Evolutionary conservation across 2,888 invertebrate genomes (phyloP).

Genomic region (Trileptium ribeirensis): DNA sequence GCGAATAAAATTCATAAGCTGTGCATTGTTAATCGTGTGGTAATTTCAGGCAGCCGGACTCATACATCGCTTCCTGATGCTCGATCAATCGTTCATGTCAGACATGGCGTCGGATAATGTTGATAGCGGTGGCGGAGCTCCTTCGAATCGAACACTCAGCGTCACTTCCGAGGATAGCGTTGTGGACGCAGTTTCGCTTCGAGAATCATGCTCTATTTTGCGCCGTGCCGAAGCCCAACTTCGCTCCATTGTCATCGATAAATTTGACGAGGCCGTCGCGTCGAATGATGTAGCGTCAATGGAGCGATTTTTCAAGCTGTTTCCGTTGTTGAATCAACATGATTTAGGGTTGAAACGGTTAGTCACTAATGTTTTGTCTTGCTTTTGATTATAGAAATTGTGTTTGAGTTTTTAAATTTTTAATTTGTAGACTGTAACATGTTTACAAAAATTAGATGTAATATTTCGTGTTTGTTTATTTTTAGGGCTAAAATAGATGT

Average conservation of each 20-base stretch:
- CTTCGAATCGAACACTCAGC: slow-evolving; percentile 56
- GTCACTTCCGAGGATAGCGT: background rate
- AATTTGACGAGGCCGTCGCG: slow-evolving; percentile 83
- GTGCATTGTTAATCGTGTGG: no score
- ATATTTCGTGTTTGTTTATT: no score
- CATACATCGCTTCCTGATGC: slow-evolving; percentile 64
- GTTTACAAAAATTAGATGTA: no score
- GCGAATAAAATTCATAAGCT: no score
- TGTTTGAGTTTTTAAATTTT: no score
- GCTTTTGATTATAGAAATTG: no score
- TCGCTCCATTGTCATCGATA: slow-evolving; percentile 63
- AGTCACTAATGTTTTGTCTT: no score
- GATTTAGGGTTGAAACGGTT: slow-evolving; percentile 62
- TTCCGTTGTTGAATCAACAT: slow-evolving; percentile 84
- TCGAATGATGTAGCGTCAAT: slow-evolving; percentile 79
- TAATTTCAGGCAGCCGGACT: slow-evolving; percentile 72
- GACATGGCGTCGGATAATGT: slow-evolving; percentile 31
- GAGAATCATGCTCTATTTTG: slow-evolving; percentile 65
- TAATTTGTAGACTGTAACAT: no score
- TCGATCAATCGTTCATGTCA: slow-evolving; percentile 48
- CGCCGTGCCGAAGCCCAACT: slow-evolving; percentile 70
- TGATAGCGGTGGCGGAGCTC: slow-evolving; percentile 68
- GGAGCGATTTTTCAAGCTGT: slow-evolving; percentile 90
- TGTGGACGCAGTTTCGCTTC: slow-evolving; percentile 57
- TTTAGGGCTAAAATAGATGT: no score